Evolutionary conservation across 2,888 invertebrate species (phyloP).

Genomic region (Actias luna): DNA sequence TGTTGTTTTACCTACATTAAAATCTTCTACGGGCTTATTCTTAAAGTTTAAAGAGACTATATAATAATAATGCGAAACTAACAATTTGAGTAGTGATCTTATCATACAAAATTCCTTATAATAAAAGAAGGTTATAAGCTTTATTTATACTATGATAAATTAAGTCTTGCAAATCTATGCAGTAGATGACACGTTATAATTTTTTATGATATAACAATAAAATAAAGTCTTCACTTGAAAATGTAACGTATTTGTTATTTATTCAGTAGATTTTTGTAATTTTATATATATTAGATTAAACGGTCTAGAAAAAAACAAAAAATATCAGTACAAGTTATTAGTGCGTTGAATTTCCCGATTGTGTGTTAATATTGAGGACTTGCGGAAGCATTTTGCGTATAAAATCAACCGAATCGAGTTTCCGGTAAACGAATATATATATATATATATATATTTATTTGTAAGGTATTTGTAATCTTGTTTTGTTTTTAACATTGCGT

Average conservation of each 20-base stretch:
- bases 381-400: background rate
- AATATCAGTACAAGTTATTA: too few species aligned
- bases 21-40: background rate
- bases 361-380: background rate
- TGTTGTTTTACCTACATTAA: background rate
- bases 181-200: background rate
- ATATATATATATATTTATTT: background rate
- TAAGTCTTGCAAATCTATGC: background rate
- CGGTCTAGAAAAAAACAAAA: too few species aligned
- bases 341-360: too few species aligned
- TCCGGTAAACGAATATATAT: background rate
- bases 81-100: background rate
- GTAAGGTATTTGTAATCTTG: too few species aligned
- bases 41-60: background rate
- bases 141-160: background rate
- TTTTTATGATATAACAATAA: background rate
- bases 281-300: background rate
- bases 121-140: background rate
- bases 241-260: conserved; percentile 1
- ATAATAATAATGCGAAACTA: background rate
- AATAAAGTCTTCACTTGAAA: background rate
- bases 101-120: background rate
- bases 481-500: background rate
- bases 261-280: background rate
- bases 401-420: background rate